Evolutionary conservation across 2,888 invertebrate species (phyloP).

Genomic region (Aphelenchoides bicaudatus): DNA sequence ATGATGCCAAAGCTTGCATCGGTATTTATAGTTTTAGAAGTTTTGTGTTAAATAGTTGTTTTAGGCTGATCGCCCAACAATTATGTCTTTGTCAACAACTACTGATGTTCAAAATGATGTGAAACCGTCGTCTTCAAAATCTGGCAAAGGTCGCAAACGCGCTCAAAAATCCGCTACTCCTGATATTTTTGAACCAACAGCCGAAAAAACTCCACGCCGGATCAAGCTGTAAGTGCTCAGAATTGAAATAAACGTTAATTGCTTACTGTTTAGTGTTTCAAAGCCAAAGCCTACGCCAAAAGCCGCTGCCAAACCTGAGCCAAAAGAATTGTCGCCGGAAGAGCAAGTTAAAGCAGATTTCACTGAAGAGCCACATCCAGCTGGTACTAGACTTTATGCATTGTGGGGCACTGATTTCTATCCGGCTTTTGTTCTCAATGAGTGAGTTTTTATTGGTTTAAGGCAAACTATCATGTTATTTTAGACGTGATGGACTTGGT

Average conservation of each 20-base stretch:
- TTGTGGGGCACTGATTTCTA: conserved; percentile 52
- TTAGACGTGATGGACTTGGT: conserved; percentile 47
- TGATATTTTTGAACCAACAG: conserved; percentile 12
- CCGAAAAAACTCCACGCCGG: background rate
- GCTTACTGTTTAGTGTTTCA: background rate
- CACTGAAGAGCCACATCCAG: conserved; percentile 34
- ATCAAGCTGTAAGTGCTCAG: background rate
- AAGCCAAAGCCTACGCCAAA: no score
- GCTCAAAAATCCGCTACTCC: conserved; percentile 10
- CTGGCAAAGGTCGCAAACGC: no score
- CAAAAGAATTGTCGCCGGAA: no score
- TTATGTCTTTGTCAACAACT: no score
- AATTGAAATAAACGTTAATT: background rate
- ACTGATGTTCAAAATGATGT: no score
- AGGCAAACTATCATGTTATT: conserved; percentile 14
- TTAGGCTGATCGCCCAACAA: no score
- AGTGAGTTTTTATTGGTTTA: conserved; percentile 19
- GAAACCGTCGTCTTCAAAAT: no score
- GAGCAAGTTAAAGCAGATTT: conserved; percentile 50
- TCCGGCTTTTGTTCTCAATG: conserved; percentile 52
- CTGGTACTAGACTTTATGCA: conserved; percentile 55
- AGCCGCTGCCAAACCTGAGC: no score
- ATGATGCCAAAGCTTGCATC: no score
- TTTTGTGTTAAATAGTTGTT: no score
- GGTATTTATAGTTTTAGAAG: no score